These are phyloP conservation scores for Apolygus lucorum DNA, from an alignment of 1,140 invertebrate genomes.

Conservation along the genomic window DNA sequence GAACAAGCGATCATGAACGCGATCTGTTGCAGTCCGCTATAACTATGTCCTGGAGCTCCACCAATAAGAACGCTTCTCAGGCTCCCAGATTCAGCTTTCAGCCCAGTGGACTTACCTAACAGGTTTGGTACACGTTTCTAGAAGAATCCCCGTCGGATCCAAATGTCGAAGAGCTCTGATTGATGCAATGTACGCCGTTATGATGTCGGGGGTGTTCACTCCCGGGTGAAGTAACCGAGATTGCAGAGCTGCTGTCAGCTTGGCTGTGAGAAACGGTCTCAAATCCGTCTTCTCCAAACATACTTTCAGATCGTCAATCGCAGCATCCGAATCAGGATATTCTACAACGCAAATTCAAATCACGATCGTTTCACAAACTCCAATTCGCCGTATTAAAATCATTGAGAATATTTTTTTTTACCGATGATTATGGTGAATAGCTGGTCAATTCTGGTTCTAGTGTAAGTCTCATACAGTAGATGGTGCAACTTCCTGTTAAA, in stretches of 20 bases:
- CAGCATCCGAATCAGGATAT: slow-evolving; percentile 90
- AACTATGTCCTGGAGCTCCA: too few species aligned
- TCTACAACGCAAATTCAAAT: slow-evolving; percentile 51
- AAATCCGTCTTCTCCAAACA: slow-evolving; percentile 82
- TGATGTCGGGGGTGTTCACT: slow-evolving; percentile 93
- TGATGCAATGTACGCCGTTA: slow-evolving; percentile 92
- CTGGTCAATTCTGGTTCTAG: slow-evolving; percentile 77
- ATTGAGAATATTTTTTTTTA: slow-evolving; percentile 40
- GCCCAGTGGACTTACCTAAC: slow-evolving; percentile 66
- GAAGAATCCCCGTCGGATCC: slow-evolving; percentile 84
- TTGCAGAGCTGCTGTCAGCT: slow-evolving; percentile 68
- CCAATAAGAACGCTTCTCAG: too few species aligned
- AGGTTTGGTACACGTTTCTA: slow-evolving; percentile 91
- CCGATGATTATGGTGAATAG: slow-evolving; percentile 92
- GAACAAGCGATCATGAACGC: too few species aligned
- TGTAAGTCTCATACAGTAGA: slow-evolving; percentile 82
- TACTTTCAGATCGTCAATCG: slow-evolving; percentile 77
- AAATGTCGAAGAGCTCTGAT: slow-evolving; percentile 85
- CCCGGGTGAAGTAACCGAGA: slow-evolving; percentile 81
- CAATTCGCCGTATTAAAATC: too few species aligned
- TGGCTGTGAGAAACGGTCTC: slow-evolving; percentile 61
- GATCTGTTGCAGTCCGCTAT: too few species aligned
- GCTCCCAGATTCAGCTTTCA: too few species aligned
- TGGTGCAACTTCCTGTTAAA: slow-evolving; percentile 73
- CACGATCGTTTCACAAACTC: too few species aligned